These are phyloP conservation scores for Archocentrus centrarchus DNA, from an alignment of 2,113 vertebrate species.

Conservation along the genomic window DNA sequence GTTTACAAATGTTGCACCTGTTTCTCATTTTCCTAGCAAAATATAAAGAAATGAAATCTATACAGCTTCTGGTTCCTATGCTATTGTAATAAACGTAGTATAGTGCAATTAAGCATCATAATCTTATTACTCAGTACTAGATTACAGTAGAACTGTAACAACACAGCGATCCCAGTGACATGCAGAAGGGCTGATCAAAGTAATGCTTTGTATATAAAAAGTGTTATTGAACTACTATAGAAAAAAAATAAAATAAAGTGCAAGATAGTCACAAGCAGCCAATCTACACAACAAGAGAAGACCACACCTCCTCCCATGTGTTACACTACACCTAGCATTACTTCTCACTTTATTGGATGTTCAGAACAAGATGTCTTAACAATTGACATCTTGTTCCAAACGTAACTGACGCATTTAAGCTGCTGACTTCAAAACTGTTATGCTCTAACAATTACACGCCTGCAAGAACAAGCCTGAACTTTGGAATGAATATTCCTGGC, in stretches of 20 bases:
- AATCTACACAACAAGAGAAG: neutral
- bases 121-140: neutral
- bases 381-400: neutral
- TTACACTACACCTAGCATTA: neutral
- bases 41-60: neutral
- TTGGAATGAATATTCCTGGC: neutral
- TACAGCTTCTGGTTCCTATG: neutral
- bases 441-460: neutral
- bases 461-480: neutral
- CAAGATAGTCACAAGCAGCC: neutral
- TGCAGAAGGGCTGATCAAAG: neutral
- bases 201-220: neutral
- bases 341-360: conserved; percentile 1
- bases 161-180: neutral
- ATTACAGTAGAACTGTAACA: too few relatives aligned
- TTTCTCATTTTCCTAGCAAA: too few relatives aligned
- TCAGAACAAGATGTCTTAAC: neutral
- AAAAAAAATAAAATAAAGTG: neutral
- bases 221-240: neutral
- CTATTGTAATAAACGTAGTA: neutral
- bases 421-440: conserved; percentile 20
- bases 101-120: neutral
- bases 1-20: too few relatives aligned
- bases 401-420: conserved; percentile 24
- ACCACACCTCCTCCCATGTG: neutral